Evolutionary conservation across 1,140 invertebrate genomes (phyloP), one percentile per base, ranked within the genome.

Genomic region (Drosophila suzukii): DNA sequence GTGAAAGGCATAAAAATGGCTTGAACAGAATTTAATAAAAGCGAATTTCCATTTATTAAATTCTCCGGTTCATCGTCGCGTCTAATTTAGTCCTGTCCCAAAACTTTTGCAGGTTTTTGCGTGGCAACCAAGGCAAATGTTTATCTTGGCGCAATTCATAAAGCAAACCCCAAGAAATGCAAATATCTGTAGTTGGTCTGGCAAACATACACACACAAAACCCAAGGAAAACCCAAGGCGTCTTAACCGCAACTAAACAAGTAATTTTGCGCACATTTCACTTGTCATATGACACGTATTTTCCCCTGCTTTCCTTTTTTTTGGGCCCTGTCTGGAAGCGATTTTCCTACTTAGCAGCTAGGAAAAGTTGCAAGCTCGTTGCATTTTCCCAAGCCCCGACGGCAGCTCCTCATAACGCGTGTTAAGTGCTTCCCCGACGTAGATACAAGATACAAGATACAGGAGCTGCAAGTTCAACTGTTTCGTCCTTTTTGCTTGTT

Each of bases 251-350:
- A 79, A 61, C 84, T 83, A 83, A 88, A 89, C 84, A 88, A 88
- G 83, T 89, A 89, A 88, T 89, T 88, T 88, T 83, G 83, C 53
- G 67, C 84, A 88, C 83, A 88, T 88, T 88, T 88, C 83, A 88
- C 83, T 88, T 88, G 83, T 88, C 83, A 88, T 80, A 88, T 80
- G 83, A 88, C 84, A 88, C 83, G 83, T 88, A 79, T 74, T 84
- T 78, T 70, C 56, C 68, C 34, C 12, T 49, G n/a, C 47, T 43
- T 43, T 34, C 6, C 36, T 49, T 27, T 47, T 51, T 54, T 51
- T 43, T 38, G 3, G 27, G 39, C n/a, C 10, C 56, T 77, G 80
- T 88, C 83, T 88, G 49, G 75, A 34, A 83, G 83, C 84, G 76
- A 77, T 83, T 88, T 88, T 88, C 72, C 50, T 89, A 88, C 83